Evolutionary conservation across 2,888 invertebrate genomes (phyloP).

Genomic region (Rutpela maculata): DNA sequence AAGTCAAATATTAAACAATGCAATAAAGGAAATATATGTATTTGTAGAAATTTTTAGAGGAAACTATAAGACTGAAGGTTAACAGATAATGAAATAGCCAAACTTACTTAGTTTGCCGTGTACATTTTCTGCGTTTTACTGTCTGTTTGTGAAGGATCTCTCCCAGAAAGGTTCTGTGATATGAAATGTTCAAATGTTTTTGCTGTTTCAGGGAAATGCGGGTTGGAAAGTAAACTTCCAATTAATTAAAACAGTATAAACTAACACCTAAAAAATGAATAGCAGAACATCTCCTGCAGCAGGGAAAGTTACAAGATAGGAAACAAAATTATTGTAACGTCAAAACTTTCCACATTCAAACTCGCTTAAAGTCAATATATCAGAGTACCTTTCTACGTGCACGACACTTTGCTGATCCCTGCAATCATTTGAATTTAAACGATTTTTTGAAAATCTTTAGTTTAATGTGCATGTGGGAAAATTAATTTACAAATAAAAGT

Average conservation of each 20-base stretch:
- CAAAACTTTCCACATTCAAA: not conserved
- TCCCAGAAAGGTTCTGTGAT: not conserved
- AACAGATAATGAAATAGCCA: not conserved
- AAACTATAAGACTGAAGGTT: not conserved
- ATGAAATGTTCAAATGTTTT: constrained; percentile 10
- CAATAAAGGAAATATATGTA: not conserved
- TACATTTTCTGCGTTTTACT: not conserved
- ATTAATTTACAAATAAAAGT: too few species aligned
- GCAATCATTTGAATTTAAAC: constrained; percentile 1
- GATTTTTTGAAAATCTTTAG: not conserved
- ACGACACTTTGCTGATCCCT: not conserved
- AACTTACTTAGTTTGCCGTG: constrained; percentile 6
- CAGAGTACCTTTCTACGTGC: not conserved
- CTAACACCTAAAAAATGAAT: not conserved
- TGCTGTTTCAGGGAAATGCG: constrained; percentile 2
- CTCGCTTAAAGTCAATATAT: constrained; percentile 15
- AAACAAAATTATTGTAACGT: constrained; percentile 1
- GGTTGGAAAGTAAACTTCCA: constrained; percentile 8
- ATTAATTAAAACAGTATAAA: constrained; percentile 9
- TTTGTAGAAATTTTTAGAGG: not conserved
- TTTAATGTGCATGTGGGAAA: too few species aligned
- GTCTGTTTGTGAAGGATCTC: constrained; percentile 9
- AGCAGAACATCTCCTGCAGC: constrained; percentile 1
- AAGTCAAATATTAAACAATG: not conserved
- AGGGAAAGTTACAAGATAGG: constrained; percentile 11